Evolutionary conservation across 2,113 vertebrate species (phyloP).

Genomic region (Oryzias melastigma): DNA sequence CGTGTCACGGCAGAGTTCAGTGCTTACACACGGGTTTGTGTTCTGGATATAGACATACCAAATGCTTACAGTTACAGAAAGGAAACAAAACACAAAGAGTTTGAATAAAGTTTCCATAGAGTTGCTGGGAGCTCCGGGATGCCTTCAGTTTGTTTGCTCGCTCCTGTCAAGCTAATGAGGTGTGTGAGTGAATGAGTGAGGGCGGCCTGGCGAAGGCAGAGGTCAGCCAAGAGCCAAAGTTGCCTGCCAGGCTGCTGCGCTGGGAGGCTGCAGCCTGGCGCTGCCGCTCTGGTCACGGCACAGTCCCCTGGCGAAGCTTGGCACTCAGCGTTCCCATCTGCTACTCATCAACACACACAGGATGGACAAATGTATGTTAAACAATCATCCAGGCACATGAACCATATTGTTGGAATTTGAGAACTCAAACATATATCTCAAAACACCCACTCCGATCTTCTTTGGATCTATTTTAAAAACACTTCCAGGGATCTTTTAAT

Average conservation of each 20-base stretch:
- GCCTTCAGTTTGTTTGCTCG: constrained; percentile 65
- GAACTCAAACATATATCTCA: too few species aligned
- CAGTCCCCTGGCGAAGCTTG: constrained; percentile 37
- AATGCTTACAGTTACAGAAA: neutral
- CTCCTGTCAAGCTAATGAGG: constrained; percentile 76
- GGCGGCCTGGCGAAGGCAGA: constrained; percentile 61
- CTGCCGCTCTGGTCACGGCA: constrained; percentile 39
- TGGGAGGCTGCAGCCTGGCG: constrained; percentile 35
- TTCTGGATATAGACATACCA: constrained; percentile 41
- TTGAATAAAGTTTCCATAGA: constrained; percentile 53
- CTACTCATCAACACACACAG: constrained; percentile 38
- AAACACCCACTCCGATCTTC: too few species aligned
- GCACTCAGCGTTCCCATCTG: constrained; percentile 50
- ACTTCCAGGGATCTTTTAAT: too few species aligned
- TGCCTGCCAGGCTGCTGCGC: constrained; percentile 58
- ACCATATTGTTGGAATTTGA: too few species aligned
- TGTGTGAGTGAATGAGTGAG: constrained; percentile 64
- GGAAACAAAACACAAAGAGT: neutral
- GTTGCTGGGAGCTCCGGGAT: constrained; percentile 47
- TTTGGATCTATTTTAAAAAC: too few species aligned
- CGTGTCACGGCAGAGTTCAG: constrained; percentile 18
- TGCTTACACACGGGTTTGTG: constrained; percentile 53
- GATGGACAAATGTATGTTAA: constrained; percentile 23
- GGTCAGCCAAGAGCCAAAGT: constrained; percentile 70
- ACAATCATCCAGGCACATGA: constrained; percentile 5